Evolutionary conservation across 2,113 vertebrate species (phyloP), one percentile per base, ranked within the genome.

Genomic region (Apteryx owenii): DNA sequence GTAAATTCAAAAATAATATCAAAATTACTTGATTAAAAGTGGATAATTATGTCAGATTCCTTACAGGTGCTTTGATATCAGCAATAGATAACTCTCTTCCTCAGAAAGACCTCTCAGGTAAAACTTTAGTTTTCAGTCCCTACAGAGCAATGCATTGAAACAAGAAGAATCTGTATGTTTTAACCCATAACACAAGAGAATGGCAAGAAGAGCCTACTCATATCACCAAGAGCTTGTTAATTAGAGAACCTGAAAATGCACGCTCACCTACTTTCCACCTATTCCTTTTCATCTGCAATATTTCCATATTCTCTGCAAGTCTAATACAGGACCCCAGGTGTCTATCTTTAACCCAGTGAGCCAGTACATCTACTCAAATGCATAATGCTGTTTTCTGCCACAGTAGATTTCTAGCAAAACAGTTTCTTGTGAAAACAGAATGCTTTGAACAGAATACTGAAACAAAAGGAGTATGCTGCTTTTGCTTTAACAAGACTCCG

Each of bases 311-410:
- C 53, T 81, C 36, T 66, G 9, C 36, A 93, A 88, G 17, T 81
- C 46, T 80, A 93, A 83, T n/a, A 53, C 20, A 81, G 89, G 75
- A 93, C 62, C 78, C 58, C 84, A 93, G 84, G 66, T 96, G 84
- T 87, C 89, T 58, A 80, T 62, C 64, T 81, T 75, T 70, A 94
- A 93, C 0, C 5, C 36, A 81, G 29, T 66, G 64, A 90, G 82
- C 15, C 68, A 88, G 40, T 70, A 38, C 60, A 91, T 83, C 64
- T 95, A 56, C 68, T 94, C 46, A 96, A 86, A 94, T 62, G 75
- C 44, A 62, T 53, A 91, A 95, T 79, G 65, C 28, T 89, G 58
- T 96, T 95, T 94, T 94, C 93, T 91, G 78, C 91, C 78, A 95
- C 78, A 93, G 19, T 36, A 71, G 79, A 65, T 88, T 94, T 85